A percentile compares a stretch with the other conserved stretches of the same genome.
Evolutionary conservation across 92 coral and sea anemone species (phyloP).

Genomic region (Scolanthus callimorphus): DNA sequence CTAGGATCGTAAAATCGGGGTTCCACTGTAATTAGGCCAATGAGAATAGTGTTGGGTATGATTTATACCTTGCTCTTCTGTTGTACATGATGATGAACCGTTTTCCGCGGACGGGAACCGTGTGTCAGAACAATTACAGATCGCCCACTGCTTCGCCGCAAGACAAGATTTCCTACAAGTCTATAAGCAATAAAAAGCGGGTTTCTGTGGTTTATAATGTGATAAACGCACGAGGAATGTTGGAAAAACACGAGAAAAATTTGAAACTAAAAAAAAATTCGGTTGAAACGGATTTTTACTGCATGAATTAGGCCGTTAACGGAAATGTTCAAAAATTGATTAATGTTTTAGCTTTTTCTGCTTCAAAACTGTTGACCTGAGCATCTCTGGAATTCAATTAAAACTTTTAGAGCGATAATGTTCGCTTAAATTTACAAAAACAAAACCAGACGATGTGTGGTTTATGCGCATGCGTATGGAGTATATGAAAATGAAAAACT

Average conservation of each 20-base stretch:
- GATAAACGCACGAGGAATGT: background rate
- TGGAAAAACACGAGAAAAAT: background rate
- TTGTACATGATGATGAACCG: slow-evolving; percentile 28
- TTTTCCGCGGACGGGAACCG: slow-evolving; percentile 30
- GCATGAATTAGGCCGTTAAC: background rate
- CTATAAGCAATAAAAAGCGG: slow-evolving; percentile 13
- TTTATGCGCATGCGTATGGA: no score
- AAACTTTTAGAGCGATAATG: no score
- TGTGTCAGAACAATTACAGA: slow-evolving; percentile 59
- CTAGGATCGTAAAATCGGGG: no score
- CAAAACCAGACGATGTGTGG: no score
- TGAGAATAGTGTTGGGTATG: no score
- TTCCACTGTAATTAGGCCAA: no score
- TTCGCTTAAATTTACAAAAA: no score
- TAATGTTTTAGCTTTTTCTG: background rate
- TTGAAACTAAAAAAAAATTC: no score
- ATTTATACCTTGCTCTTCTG: slow-evolving; percentile 23
- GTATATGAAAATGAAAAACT: no score
- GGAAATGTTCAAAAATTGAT: background rate
- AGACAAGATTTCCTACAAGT: slow-evolving; percentile 67
- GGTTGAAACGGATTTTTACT: no score
- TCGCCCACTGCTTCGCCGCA: slow-evolving; percentile 27
- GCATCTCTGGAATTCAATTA: no score
- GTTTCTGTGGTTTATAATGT: no score
- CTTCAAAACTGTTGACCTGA: background rate